Conservation (phyloP, 2,797 vertebrate genomes). For the Xiphophorus birchmanni region DNA sequence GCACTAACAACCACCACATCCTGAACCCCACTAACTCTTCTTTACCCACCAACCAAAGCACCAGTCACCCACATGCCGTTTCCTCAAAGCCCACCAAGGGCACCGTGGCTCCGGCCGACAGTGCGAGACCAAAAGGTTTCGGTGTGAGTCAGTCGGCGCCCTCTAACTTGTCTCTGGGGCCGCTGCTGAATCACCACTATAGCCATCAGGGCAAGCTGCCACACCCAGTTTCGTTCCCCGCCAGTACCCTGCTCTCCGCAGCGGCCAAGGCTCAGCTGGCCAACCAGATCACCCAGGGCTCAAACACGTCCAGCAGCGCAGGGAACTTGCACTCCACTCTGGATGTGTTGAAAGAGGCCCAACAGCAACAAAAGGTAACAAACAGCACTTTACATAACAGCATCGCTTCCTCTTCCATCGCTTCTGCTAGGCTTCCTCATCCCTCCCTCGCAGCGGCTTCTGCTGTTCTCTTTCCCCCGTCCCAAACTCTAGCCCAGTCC, state of each 20-base stretch:
- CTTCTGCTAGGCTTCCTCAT: conserved; percentile 72
- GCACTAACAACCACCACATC: conserved; percentile 74
- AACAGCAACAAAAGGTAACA: conserved; percentile 82
- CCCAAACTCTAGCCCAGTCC: conserved; percentile 70
- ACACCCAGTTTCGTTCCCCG: conserved; percentile 85
- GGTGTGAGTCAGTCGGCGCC: conserved; percentile 65
- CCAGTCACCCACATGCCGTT: conserved; percentile 71
- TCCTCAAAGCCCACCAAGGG: conserved; percentile 66
- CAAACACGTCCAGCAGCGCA: conserved; percentile 55
- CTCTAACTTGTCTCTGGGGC: conserved; percentile 77
- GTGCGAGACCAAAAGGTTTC: conserved; percentile 55
- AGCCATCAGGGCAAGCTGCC: conserved; percentile 74
- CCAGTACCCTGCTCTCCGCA: conserved; percentile 89
- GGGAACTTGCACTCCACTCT: conserved; percentile 55
- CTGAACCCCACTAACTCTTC: conserved; percentile 62
- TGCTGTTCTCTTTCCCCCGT: conserved; percentile 71
- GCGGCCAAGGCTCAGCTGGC: conserved; percentile 91
- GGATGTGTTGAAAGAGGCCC: conserved; percentile 73
- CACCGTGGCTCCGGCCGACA: conserved; percentile 44
- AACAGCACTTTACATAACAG: conserved; percentile 93
- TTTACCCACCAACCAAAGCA: conserved; percentile 81
- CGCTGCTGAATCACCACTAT: conserved; percentile 82
- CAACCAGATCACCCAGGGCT: conserved; percentile 80
- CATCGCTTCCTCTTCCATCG: conserved; percentile 68
- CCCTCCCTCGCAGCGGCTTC: conserved; percentile 71